A percentile compares a stretch with the other conserved stretches of the same genome.
phyloP scores from a whole-genome alignment of 2,797 vertebrate species.

The Echiichthys vipera region DNA sequence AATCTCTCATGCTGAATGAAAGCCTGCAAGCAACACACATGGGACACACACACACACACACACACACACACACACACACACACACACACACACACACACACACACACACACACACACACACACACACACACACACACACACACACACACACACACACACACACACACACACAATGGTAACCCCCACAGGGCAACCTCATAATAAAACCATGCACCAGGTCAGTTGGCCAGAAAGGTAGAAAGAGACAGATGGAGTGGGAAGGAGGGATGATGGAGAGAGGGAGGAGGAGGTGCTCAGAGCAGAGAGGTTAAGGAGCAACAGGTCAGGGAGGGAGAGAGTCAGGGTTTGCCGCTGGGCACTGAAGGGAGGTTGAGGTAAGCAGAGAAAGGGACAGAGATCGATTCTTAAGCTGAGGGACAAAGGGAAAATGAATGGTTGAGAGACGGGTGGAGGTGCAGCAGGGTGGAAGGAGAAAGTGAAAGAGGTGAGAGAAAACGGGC shows the following conservation, averaged over 20 bases:
- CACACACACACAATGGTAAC: conserved; percentile 58
- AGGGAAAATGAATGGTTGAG: conserved; percentile 33
- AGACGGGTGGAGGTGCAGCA: conserved; percentile 21
- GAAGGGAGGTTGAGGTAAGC: conserved; percentile 6
- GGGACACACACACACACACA: neutral
- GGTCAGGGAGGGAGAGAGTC: conserved; percentile 46
- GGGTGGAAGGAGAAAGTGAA: conserved; percentile 16
- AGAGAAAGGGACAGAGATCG: conserved; percentile 23
- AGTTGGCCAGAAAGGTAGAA: conserved; percentile 54
- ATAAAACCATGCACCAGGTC: conserved; percentile 62
- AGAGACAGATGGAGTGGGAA: conserved; percentile 65
- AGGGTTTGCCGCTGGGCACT: neutral
- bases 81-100: neutral
- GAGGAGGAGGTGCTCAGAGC: neutral
- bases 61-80: neutral
- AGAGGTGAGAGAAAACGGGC: conserved; percentile 24
- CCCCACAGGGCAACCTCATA: conserved; percentile 56
- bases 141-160: conserved; percentile 49
- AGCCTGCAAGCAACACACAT: conserved; percentile 42
- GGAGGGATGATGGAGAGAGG: conserved; percentile 33
- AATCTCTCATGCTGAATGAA: conserved; percentile 53
- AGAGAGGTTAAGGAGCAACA: conserved; percentile 59
- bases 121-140: conserved; percentile 32
- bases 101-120: neutral
- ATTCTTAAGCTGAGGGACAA: conserved; percentile 20